Percentiles rank a stretch among this genome's conserved stretches.
phyloP scores from a whole-genome alignment of 2,888 invertebrate species.

The Eugnorisma glareosa region DNA sequence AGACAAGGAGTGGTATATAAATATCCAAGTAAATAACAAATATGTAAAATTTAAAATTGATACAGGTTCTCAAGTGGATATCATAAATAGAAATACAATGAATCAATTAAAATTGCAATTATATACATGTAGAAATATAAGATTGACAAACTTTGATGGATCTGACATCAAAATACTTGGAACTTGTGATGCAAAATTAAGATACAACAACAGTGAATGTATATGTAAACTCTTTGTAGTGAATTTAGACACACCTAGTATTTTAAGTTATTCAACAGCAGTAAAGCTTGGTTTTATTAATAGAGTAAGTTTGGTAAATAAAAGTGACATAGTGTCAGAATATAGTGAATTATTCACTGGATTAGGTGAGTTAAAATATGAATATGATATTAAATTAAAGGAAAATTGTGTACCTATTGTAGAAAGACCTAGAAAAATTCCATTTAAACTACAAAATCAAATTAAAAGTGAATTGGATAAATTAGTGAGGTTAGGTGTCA shows the following conservation, averaged over 20 bases:
- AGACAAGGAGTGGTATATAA: not conserved
- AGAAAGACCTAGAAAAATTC: slow-evolving; percentile 3
- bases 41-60: not conserved
- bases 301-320: not conserved
- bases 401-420: not conserved
- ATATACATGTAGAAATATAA: not conserved
- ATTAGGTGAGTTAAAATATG: slow-evolving; percentile 7
- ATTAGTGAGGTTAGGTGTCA: slow-evolving; percentile 1
- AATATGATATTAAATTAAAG: not conserved
- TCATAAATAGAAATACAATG: not conserved
- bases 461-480: slow-evolving; percentile 5
- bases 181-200: not conserved
- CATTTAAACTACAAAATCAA: not conserved
- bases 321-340: slow-evolving; percentile 1
- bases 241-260: not conserved
- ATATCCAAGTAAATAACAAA: not conserved
- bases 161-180: not conserved
- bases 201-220: not conserved
- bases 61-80: slow-evolving; percentile 2
- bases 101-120: not conserved
- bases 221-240: not conserved
- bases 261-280: not conserved
- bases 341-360: not conserved
- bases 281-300: not conserved
- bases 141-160: slow-evolving; percentile 2